Evolutionary conservation across 1,140 invertebrate species (phyloP).

Genomic region (Anastatus disparis): DNA sequence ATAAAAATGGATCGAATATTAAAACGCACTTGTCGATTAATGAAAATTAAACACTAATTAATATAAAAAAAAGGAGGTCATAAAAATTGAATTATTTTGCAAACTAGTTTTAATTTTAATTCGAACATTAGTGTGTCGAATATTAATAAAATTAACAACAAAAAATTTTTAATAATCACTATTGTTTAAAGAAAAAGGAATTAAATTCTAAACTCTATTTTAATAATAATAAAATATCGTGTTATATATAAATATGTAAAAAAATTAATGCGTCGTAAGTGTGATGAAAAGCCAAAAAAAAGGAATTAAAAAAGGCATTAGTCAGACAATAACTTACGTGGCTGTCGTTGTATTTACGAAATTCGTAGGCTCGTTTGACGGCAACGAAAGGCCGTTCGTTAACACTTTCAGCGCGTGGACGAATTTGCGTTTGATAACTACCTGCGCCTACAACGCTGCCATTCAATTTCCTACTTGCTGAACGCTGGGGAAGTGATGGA

Average conservation of each 20-base stretch:
- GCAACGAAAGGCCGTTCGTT: slow-evolving; percentile 74
- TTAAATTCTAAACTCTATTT: not conserved
- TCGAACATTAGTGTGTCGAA: not conserved
- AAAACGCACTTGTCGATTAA: too few relatives aligned
- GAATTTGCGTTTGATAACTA: slow-evolving; percentile 66
- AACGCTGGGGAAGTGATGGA: slow-evolving; percentile 71
- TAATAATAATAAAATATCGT: not conserved
- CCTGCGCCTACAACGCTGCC: slow-evolving; percentile 58
- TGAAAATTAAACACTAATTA: too few relatives aligned
- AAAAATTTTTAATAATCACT: not conserved
- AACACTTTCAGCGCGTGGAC: slow-evolving; percentile 62
- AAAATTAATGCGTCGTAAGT: not conserved
- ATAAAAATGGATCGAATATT: not conserved
- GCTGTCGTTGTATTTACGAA: slow-evolving; percentile 64
- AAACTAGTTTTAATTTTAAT: too few relatives aligned
- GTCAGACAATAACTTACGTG: slow-evolving; percentile 58
- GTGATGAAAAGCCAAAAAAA: too few relatives aligned
- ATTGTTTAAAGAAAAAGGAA: too few relatives aligned
- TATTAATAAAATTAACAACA: slow-evolving; percentile 1
- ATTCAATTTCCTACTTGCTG: slow-evolving; percentile 70
- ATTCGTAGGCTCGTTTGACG: slow-evolving; percentile 74
- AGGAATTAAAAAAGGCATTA: too few relatives aligned
- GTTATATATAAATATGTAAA: not conserved
- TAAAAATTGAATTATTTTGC: too few relatives aligned
- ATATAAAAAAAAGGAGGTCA: too few relatives aligned